A percentile compares a stretch with the other conserved stretches of the same genome.
These are phyloP conservation scores for Scomberomorus guttatus DNA, from an alignment of 2,797 vertebrate species.

Conservation along the genomic window DNA sequence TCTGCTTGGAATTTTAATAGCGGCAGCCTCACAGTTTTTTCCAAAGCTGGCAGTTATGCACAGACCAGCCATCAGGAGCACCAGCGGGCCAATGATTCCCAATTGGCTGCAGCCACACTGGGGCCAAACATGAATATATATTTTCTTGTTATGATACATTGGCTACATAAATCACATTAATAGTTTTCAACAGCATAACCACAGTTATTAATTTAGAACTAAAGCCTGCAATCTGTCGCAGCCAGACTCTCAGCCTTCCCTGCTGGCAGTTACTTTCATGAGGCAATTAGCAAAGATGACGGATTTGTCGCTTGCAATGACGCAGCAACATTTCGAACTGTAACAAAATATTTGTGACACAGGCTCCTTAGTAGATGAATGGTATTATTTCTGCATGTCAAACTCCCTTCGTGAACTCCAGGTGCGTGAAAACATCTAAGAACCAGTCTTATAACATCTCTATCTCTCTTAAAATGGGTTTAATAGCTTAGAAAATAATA, in stretches of 20 bases:
- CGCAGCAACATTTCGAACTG: neutral
- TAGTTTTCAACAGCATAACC: slow-evolving; percentile 6
- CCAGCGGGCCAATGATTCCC: slow-evolving; percentile 13
- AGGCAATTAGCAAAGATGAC: slow-evolving; percentile 21
- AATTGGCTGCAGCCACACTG: slow-evolving; percentile 11
- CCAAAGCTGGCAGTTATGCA: slow-evolving; percentile 16
- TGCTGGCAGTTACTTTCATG: neutral
- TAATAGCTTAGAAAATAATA: neutral
- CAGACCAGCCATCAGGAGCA: slow-evolving; percentile 10
- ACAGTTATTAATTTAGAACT: neutral
- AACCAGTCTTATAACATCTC: neutral
- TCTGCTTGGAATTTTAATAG: slow-evolving; percentile 41
- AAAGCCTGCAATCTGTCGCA: neutral
- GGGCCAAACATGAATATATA: slow-evolving; percentile 2
- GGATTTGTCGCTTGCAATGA: slow-evolving; percentile 5
- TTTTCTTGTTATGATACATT: slow-evolving; percentile 2
- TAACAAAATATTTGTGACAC: slow-evolving; percentile 12
- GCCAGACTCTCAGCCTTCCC: neutral
- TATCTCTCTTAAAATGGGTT: neutral
- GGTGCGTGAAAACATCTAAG: neutral
- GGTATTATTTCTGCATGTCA: slow-evolving; percentile 15
- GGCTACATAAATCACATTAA: neutral
- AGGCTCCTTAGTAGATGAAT: neutral
- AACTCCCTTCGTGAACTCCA: neutral
- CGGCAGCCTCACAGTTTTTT: slow-evolving; percentile 4